A percentile compares a stretch with the other conserved stretches of the same genome.
These are phyloP conservation scores for Malurus alboscapulatus DNA, from an alignment of 2,113 vertebrate genomes.

Conservation along the genomic window DNA sequence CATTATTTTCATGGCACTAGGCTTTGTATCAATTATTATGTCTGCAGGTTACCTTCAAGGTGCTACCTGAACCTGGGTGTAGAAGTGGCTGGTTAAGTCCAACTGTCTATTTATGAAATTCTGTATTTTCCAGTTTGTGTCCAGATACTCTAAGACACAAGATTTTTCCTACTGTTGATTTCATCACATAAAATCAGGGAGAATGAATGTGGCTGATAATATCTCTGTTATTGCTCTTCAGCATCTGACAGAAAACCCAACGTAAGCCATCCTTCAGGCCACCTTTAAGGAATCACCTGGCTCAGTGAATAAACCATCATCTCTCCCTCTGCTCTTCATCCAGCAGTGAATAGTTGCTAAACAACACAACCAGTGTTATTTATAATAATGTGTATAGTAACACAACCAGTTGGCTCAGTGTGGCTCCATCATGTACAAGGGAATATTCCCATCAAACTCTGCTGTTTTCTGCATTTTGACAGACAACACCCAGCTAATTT, in stretches of 20 bases:
- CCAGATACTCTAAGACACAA: neutral
- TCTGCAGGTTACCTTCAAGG: neutral
- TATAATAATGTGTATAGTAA: neutral
- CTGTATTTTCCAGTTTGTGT: neutral
- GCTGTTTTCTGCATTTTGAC: neutral
- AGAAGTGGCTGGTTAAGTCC: neutral
- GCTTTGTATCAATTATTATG: neutral
- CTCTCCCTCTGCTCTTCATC: neutral
- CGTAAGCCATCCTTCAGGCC: neutral
- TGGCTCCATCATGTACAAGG: neutral
- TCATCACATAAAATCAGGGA: neutral
- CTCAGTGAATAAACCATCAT: neutral
- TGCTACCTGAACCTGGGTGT: neutral
- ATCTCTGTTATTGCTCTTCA: neutral
- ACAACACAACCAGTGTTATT: neutral
- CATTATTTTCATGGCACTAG: neutral
- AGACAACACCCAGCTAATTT: constrained; percentile 10
- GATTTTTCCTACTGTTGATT: neutral
- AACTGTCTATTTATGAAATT: neutral
- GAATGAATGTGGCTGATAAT: neutral
- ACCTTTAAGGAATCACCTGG: neutral
- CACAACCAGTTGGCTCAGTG: neutral
- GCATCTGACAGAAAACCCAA: neutral
- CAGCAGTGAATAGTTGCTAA: neutral
- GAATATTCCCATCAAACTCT: neutral